Evolutionary conservation across 2,113 vertebrate species (phyloP), one percentile per base, ranked within the genome.

Genomic region (Suncus etruscus): DNA sequence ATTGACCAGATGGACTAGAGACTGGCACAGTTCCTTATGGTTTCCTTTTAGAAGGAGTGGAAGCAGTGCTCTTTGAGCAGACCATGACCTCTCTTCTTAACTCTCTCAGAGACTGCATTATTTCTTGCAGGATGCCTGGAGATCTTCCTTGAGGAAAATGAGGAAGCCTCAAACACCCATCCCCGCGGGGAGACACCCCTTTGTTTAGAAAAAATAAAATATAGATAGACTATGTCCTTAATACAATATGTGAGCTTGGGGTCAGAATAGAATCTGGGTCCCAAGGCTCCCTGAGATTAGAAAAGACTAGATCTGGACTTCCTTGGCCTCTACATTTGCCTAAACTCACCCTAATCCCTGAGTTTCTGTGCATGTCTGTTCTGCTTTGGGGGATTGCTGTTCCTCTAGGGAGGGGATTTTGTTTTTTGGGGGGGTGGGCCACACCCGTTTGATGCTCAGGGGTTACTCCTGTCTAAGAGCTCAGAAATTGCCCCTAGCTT

Each of bases 41-140:
- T 72, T 80, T 32, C 31, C 65, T 51, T 93, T 31, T 27, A 0
- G 5, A 27, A 61, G 54, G 66, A 79, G 16, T 11, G 22, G 20
- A 65, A 29, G 25, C 0, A 1, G 7, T 1, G 0, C 61, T 58
- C 39, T 87, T 12, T 45, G 22, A 29, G 0, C 3, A n/a, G n/a
- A 47, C 16, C 1, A 3, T 27, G 25, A 51, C 12, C 16, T 0
- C 39, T 12, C 3, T 15, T 66, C 22, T 80, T 31, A 7, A 54
- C 16, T 39, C 4, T 20, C 63, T 29, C 51, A 15, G 51, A 14
- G 51, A 25, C 75, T 22, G 16, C 8, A 2, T 14, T 61, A 15
- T n/a, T 58, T 47, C 24, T 47, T 31, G 0, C 1, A 47, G 83
- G 32, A 12, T 6, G 5, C 11, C 18, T 5, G 45, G 18, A 80